Evolutionary conservation across 2,113 vertebrate genomes (phyloP).

Genomic region (Neodon shergylaensis): DNA sequence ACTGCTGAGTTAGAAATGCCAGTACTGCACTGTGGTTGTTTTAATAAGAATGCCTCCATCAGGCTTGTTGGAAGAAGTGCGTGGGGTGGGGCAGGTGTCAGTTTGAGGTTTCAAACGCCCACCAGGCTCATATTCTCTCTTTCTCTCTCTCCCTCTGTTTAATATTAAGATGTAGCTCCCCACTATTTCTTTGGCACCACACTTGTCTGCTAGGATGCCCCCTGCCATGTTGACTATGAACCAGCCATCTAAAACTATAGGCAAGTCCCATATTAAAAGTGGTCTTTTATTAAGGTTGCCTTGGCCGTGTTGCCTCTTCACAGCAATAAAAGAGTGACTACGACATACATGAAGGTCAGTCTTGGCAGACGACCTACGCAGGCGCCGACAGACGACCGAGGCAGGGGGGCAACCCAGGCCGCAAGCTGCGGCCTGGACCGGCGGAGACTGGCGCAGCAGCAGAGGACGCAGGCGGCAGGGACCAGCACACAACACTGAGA

Average conservation of each 20-base stretch:
- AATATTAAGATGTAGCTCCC: not conserved
- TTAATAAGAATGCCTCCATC: not conserved
- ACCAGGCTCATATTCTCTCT: not conserved
- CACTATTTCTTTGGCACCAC: not conserved
- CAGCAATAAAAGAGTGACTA: not conserved
- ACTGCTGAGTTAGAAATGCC: not conserved
- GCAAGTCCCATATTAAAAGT: not conserved
- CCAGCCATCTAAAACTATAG: not conserved
- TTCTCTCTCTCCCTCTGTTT: not conserved
- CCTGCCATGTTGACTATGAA: not conserved
- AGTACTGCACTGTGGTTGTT: not conserved
- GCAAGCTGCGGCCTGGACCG: too few relatives aligned
- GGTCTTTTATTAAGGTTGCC: not conserved
- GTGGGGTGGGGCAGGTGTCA: not conserved
- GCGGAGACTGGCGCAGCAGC: too few relatives aligned
- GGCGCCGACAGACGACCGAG: too few relatives aligned
- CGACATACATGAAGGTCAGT: not conserved
- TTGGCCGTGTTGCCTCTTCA: not conserved
- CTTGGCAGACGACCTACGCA: too few relatives aligned
- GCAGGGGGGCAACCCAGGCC: too few relatives aligned
- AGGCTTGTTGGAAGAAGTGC: not conserved
- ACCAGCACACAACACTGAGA: too few relatives aligned
- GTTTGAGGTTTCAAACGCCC: not conserved
- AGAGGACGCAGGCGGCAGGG: too few relatives aligned
- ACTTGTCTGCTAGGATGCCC: too few relatives aligned